These are phyloP conservation scores for Hyperoplus immaculatus DNA, from an alignment of 2,797 vertebrate species.

Conservation along the genomic window DNA sequence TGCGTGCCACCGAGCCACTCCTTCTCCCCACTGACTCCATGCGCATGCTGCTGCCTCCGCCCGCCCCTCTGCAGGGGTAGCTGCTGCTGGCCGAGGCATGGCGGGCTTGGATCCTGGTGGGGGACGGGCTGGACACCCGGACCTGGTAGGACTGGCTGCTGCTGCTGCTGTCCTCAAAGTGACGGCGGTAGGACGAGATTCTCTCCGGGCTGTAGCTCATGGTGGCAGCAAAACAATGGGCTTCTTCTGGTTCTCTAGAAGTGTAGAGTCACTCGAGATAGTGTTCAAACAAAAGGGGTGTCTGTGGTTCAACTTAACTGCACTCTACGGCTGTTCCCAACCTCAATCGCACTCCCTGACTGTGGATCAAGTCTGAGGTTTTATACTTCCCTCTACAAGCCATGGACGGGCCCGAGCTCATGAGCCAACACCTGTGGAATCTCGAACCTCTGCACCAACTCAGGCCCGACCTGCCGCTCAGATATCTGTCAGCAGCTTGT, in stretches of 20 bases:
- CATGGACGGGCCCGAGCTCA: conserved; percentile 41
- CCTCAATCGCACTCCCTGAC: conserved; percentile 32
- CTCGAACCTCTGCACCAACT: conserved; percentile 74
- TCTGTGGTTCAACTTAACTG: conserved; percentile 28
- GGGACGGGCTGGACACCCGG: conserved; percentile 86
- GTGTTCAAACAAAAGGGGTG: conserved; percentile 7
- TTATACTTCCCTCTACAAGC: conserved; percentile 73
- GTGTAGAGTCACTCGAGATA: neutral
- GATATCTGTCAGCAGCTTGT: conserved; percentile 81
- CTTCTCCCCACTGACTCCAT: conserved; percentile 77
- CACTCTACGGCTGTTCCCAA: conserved; percentile 14
- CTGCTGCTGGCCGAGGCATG: conserved; percentile 62
- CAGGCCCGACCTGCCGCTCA: conserved; percentile 69
- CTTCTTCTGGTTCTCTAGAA: conserved; percentile 22
- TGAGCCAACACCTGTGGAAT: conserved; percentile 82
- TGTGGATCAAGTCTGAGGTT: conserved; percentile 44
- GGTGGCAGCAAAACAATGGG: conserved; percentile 33
- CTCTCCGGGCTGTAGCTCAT: conserved; percentile 86
- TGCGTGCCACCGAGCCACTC: conserved; percentile 77
- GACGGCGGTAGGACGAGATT: conserved; percentile 86
- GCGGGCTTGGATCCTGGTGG: conserved; percentile 70
- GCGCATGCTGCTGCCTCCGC: conserved; percentile 57
- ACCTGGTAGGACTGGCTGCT: conserved; percentile 79
- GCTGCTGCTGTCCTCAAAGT: conserved; percentile 82
- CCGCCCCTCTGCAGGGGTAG: conserved; percentile 62